A percentile compares a stretch with the other conserved stretches of the same genome.
These are phyloP conservation scores for Drosophila quasianomalipes DNA, from an alignment of 2,888 invertebrate genomes.

Conservation along the genomic window DNA sequence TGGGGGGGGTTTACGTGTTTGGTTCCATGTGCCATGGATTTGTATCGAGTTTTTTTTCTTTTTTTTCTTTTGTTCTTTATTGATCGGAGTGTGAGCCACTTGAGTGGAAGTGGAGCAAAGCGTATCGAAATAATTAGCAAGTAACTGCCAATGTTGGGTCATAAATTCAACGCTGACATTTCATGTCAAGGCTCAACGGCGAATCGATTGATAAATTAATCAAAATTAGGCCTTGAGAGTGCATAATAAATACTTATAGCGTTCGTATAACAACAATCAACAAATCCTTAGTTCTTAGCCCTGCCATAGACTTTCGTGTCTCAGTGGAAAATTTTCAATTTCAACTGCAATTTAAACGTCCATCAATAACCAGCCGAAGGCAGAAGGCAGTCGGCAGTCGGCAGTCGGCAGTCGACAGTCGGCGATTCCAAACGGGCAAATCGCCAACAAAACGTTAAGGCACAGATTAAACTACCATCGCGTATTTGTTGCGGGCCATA, in stretches of 20 bases:
- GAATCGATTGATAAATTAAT: slow-evolving; percentile 79
- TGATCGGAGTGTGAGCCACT: slow-evolving; percentile 53
- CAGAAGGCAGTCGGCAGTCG: too few species aligned
- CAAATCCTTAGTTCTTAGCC: slow-evolving; percentile 7
- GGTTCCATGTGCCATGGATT: slow-evolving; percentile 61
- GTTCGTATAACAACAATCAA: slow-evolving; percentile 14
- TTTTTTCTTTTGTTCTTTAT: slow-evolving; percentile 42
- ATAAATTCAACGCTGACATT: slow-evolving; percentile 74
- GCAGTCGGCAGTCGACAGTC: neutral
- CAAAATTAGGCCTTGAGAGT: slow-evolving; percentile 74
- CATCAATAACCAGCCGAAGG: slow-evolving; percentile 63
- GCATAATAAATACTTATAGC: slow-evolving; percentile 74
- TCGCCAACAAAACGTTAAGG: slow-evolving; percentile 54
- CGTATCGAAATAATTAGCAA: slow-evolving; percentile 68
- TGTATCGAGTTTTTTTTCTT: slow-evolving; percentile 25
- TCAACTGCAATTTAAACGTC: slow-evolving; percentile 79
- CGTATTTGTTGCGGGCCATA: slow-evolving; percentile 38
- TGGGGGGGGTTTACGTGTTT: slow-evolving; percentile 56
- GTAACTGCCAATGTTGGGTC: slow-evolving; percentile 62
- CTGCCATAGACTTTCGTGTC: slow-evolving; percentile 34
- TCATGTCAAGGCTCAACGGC: slow-evolving; percentile 70
- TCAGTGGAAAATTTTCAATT: slow-evolving; percentile 61
- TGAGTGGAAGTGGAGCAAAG: slow-evolving; percentile 20
- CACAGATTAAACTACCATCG: slow-evolving; percentile 52
- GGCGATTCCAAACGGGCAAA: slow-evolving; percentile 24